Evolutionary conservation across 2,113 vertebrate genomes (phyloP).

Genomic region (Empidonax traillii): DNA sequence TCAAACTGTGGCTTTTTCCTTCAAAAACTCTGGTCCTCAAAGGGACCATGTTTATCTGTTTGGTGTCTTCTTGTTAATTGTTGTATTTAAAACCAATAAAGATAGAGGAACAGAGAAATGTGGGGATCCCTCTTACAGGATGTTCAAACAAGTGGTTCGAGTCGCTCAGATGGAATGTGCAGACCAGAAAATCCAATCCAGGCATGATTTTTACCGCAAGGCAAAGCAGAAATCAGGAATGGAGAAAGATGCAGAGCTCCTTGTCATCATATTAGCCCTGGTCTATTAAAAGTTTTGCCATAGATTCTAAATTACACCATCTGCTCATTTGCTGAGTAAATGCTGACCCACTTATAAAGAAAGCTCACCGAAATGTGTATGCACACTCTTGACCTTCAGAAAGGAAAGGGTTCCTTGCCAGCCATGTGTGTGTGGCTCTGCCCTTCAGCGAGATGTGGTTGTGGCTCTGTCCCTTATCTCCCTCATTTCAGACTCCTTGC

Average conservation of each 20-base stretch:
- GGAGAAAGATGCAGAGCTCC: not conserved
- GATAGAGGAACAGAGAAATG: not conserved
- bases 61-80: not conserved
- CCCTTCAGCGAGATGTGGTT: not conserved
- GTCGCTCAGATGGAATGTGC: conserved; percentile 17
- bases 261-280: conserved; percentile 30
- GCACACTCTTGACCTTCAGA: conserved; percentile 39
- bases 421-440: not conserved
- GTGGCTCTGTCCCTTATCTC: not conserved
- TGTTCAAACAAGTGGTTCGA: conserved; percentile 41
- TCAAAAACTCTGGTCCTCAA: conserved; percentile 38
- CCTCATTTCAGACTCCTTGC: not conserved
- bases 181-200: not conserved
- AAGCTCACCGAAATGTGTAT: conserved; percentile 18
- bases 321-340: conserved; percentile 54
- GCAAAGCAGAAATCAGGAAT: conserved; percentile 16
- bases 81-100: not conserved
- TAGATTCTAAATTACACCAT: conserved; percentile 69
- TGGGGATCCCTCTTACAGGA: not conserved
- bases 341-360: conserved; percentile 54
- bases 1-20: conserved; percentile 70
- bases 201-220: conserved; percentile 20
- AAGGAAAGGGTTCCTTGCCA: conserved; percentile 39
- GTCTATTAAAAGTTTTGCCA: conserved; percentile 68
- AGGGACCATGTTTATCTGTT: not conserved